These are phyloP conservation scores for Corythornis cristatus DNA, from an alignment of 2,113 vertebrate genomes.

Conservation along the genomic window DNA sequence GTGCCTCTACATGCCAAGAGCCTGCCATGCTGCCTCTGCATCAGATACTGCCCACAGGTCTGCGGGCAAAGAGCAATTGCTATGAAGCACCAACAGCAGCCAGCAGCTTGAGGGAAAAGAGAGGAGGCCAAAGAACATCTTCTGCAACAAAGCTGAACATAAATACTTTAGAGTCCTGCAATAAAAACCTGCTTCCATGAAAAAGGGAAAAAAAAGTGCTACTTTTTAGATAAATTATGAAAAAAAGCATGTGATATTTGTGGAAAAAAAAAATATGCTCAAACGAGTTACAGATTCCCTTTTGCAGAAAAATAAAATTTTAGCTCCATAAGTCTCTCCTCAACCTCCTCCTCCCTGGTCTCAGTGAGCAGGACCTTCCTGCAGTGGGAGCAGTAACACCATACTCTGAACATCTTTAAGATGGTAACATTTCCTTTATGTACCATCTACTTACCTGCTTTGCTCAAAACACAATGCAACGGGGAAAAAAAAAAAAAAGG, in stretches of 20 bases:
- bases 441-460: slow-evolving; percentile 77
- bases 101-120: neutral
- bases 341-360: neutral
- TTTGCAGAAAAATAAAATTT: slow-evolving; percentile 2
- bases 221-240: neutral
- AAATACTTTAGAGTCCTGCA: slow-evolving; percentile 13
- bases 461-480: slow-evolving; percentile 31
- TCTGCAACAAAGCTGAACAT: neutral
- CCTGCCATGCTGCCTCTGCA: neutral
- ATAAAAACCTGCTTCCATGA: slow-evolving; percentile 19
- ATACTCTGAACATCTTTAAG: slow-evolving; percentile 12
- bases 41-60: neutral
- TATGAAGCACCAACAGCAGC: rapidly evolving
- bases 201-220: neutral
- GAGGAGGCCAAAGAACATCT: neutral
- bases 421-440: slow-evolving; percentile 32
- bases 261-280: neutral
- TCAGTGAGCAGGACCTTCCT: neutral
- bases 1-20: neutral
- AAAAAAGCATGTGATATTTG: slow-evolving; percentile 16
- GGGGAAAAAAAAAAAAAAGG: neutral
- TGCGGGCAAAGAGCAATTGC: rapidly evolving
- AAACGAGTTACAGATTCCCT: slow-evolving; percentile 12
- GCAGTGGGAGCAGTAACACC: neutral
- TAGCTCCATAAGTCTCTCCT: neutral